phyloP scores from a whole-genome alignment of 1,140 invertebrate species.

The Mya arenaria region DNA sequence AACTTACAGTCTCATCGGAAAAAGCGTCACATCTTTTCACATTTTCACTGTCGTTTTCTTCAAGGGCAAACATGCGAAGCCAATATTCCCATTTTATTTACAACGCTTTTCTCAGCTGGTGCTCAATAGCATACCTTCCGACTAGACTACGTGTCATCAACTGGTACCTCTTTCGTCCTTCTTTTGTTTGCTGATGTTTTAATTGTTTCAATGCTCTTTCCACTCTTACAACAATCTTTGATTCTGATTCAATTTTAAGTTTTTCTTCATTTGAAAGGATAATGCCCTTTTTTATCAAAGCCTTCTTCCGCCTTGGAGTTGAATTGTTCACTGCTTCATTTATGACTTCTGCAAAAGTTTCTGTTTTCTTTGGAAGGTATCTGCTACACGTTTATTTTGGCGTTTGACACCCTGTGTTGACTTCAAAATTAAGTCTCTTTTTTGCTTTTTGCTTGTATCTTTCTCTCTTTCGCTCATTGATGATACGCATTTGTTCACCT shows the following conservation, averaged over 20 bases:
- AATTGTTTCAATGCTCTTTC: neutral
- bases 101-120: conserved; percentile 2
- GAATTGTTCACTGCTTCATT: neutral
- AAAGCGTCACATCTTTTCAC: conserved; percentile 30
- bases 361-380: conserved; percentile 6
- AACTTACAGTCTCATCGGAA: neutral
- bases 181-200: conserved; percentile 17
- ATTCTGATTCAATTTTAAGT: neutral
- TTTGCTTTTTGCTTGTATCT: neutral
- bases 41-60: neutral
- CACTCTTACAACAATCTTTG: conserved; percentile 22
- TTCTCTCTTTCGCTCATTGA: neutral
- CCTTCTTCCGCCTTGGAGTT: conserved; percentile 17
- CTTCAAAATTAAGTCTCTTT: neutral
- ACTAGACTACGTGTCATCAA: neutral
- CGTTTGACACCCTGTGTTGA: neutral
- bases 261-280: conserved; percentile 11
- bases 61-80: neutral
- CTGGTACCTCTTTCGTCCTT: conserved; percentile 3
- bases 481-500: neutral
- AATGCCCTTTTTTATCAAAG: neutral
- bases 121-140: conserved; percentile 15
- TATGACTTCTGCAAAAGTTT: conserved; percentile 33
- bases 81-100: conserved; percentile 41
- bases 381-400: neutral